Evolutionary conservation across 2,888 invertebrate genomes (phyloP).

Genomic region (Steinernema scapterisci): DNA sequence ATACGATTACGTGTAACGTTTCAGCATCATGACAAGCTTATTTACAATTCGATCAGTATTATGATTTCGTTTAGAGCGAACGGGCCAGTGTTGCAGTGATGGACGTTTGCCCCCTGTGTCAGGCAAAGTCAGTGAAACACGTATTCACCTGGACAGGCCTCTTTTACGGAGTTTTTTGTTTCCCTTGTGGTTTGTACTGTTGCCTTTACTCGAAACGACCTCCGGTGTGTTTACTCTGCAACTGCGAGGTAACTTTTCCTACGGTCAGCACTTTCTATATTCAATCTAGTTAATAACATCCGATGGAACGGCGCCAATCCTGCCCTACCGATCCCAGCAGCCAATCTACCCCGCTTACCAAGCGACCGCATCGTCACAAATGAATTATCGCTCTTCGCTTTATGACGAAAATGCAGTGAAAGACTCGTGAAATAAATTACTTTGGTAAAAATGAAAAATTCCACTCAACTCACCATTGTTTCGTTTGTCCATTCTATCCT

Average conservation of each 20-base stretch:
- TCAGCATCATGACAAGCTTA: neutral
- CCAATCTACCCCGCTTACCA: neutral
- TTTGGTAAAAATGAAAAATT: neutral
- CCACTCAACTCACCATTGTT: conserved; percentile 50
- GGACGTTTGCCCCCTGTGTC: conserved; percentile 45
- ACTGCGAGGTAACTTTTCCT: conserved; percentile 52
- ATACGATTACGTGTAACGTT: neutral
- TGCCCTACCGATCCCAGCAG: conserved; percentile 2
- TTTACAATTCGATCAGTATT: neutral
- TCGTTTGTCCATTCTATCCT: conserved; percentile 57
- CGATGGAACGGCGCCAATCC: conserved; percentile 38
- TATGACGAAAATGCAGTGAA: neutral
- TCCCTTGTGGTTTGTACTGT: conserved; percentile 62
- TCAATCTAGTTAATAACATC: conserved; percentile 38
- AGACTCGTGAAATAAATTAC: neutral
- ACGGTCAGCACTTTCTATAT: neutral
- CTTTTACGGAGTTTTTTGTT: conserved; percentile 59
- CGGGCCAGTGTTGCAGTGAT: neutral
- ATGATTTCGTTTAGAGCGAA: neutral
- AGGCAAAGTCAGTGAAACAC: conserved; percentile 38
- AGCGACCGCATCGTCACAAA: neutral
- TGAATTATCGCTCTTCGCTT: neutral
- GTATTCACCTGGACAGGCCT: conserved; percentile 47
- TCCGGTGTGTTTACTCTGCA: conserved; percentile 51
- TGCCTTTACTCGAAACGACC: conserved; percentile 49